Evolutionary conservation across 1,140 invertebrate genomes (phyloP), one percentile per base, ranked within the genome.

Genomic region (Leptopilina boulardi): DNA sequence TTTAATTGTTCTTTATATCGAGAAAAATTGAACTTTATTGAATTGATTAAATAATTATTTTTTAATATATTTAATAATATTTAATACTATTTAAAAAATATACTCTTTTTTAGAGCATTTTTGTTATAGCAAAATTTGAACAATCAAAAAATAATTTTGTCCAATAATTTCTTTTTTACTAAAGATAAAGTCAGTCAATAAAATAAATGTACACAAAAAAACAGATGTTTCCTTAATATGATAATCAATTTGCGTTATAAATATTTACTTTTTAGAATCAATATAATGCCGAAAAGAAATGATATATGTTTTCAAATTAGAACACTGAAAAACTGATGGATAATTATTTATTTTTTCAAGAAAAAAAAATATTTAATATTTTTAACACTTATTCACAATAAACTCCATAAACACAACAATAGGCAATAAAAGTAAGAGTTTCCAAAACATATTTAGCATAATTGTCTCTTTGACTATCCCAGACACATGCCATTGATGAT

Each of bases 401-500:
- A 47, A 85, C 44, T 5, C 86, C 88, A 19, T 86, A 81, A n/a
- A 88, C 85, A 66, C 82, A 86, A 44, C 87, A 90, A 70, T 84
- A 82, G 18, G 87, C 87, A 23, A 85, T 78, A 83, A 89, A 90
- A 11, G 87, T 84, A 30, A 79, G 78, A 23, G 84, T 83, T 77
- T 89, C 88, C 74, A 85, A 85, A 0, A 77, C 83, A 26, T 89
- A 87, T 3, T 70, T 83, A 0, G 86, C 81, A 72, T 88, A 91
- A 81, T 87, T 86, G 56, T 91, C 90, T 75, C 71, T 88, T 0
- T 85, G 75, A 10, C 71, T 74, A 23, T 91, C 89, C 86, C 90
- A 90, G 3, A 91, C 66, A 70, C 88, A 89, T 70, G 87, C 87
- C 51, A 88, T 42, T 0, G 83, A 76, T 6, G 83, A 78, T 13